Percentiles rank a stretch among this genome's conserved stretches.
These are phyloP conservation scores for Astreopora myriophthalma DNA, from an alignment of 64 coral and sea anemone species.

Conservation along the genomic window DNA sequence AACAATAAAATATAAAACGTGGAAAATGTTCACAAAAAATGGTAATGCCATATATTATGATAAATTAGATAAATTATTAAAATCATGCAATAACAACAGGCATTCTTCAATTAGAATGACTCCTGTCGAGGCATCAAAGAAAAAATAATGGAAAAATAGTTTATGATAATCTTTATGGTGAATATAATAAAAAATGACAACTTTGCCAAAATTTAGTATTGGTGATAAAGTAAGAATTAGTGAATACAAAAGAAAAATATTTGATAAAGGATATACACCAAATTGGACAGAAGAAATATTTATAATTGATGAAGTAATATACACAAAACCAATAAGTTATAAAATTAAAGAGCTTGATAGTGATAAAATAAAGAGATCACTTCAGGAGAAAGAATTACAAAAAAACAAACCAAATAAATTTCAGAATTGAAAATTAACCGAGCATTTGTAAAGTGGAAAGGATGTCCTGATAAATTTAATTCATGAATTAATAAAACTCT, in stretches of 20 bases:
- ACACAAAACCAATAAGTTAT: neutral
- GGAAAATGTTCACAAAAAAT: neutral
- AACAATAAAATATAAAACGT: neutral
- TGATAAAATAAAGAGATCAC: neutral
- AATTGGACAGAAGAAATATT: neutral
- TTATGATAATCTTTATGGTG: neutral
- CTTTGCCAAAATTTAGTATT: neutral
- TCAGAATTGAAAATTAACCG: neutral
- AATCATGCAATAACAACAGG: neutral
- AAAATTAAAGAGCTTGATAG: neutral
- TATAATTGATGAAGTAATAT: neutral
- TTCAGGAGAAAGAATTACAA: neutral
- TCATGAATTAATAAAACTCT: too few species aligned
- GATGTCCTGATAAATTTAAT: neutral
- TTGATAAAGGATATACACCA: neutral
- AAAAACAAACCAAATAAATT: neutral
- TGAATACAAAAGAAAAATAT: neutral
- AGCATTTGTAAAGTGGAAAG: neutral
- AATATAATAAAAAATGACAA: neutral
- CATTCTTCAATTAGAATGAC: neutral
- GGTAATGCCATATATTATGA: neutral
- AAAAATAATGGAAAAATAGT: neutral
- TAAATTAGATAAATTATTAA: neutral
- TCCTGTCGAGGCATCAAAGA: neutral
- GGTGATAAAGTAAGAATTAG: neutral